These are phyloP conservation scores for Drosophila carrolli DNA, from an alignment of 1,140 invertebrate genomes.

Conservation along the genomic window DNA sequence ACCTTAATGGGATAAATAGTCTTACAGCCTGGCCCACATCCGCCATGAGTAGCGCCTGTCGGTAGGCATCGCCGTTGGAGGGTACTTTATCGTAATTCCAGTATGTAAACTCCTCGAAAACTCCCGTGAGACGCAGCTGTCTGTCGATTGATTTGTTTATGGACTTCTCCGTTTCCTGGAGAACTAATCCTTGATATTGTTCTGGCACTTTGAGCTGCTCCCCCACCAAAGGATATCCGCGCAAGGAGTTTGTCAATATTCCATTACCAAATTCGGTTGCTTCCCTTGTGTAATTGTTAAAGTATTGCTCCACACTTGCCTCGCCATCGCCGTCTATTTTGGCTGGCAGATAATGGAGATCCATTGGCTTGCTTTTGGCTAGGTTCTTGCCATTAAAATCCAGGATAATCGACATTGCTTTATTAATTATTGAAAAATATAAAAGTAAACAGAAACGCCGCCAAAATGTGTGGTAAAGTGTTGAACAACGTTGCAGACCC, in stretches of 20 bases:
- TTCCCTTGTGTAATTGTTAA: conserved; percentile 87
- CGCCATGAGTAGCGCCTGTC: conserved; percentile 89
- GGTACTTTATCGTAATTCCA: conserved; percentile 92
- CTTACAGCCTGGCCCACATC: conserved; percentile 89
- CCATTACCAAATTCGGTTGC: conserved; percentile 66
- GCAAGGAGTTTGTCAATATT: conserved; percentile 86
- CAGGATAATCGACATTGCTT: conserved; percentile 85
- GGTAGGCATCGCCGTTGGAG: conserved; percentile 88
- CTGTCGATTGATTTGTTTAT: conserved; percentile 86
- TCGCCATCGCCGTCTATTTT: conserved; percentile 89
- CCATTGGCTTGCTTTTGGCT: conserved; percentile 76
- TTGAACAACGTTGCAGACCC: neutral
- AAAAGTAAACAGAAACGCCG: conserved; percentile 36
- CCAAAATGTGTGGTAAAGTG: conserved; percentile 26
- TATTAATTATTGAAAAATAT: conserved; percentile 8
- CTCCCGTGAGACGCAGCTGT: conserved; percentile 86
- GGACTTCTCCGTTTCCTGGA: conserved; percentile 87
- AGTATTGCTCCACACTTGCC: conserved; percentile 89
- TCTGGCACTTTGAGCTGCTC: conserved; percentile 86
- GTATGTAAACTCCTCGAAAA: conserved; percentile 88
- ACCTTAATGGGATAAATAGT: neutral
- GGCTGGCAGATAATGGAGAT: conserved; percentile 90
- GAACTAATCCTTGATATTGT: conserved; percentile 87
- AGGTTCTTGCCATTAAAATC: conserved; percentile 85
- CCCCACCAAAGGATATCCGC: conserved; percentile 89